phyloP scores from a whole-genome alignment of 2,797 vertebrate species.

The Chelon auratus region DNA sequence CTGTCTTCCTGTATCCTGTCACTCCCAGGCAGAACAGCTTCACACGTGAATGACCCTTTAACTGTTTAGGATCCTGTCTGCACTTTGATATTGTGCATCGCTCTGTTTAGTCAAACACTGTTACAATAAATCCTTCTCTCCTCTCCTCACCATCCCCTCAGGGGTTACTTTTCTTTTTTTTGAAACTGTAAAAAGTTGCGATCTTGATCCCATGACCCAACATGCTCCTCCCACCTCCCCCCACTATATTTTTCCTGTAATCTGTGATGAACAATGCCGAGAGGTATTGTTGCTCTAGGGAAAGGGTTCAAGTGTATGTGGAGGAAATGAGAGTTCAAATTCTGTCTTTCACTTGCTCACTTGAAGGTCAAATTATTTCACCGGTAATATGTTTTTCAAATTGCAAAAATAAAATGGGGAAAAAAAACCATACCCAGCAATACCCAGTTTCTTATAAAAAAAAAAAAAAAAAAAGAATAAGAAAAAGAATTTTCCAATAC shows the following conservation, averaged over 20 bases:
- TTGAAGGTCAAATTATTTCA: constrained; percentile 15
- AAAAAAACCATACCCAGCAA: not conserved
- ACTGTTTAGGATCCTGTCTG: constrained; percentile 35
- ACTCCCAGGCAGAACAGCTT: constrained; percentile 47
- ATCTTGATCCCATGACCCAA: constrained; percentile 29
- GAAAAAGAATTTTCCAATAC: constrained; percentile 5
- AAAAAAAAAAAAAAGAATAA: not conserved
- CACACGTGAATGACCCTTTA: constrained; percentile 47
- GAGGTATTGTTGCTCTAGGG: constrained; percentile 51
- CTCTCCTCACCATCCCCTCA: not conserved
- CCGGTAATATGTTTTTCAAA: not conserved
- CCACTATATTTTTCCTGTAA: constrained; percentile 44
- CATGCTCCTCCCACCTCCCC: constrained; percentile 13
- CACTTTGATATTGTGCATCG: constrained; percentile 18
- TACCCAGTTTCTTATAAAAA: not conserved
- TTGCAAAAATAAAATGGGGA: not conserved
- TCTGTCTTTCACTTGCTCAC: constrained; percentile 24
- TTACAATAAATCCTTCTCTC: constrained; percentile 22
- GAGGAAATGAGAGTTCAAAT: constrained; percentile 56
- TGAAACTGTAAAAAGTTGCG: constrained; percentile 11
- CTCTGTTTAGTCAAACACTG: constrained; percentile 41
- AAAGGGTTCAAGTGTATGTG: constrained; percentile 34
- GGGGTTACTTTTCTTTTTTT: constrained; percentile 3
- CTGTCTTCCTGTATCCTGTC: constrained; percentile 78
- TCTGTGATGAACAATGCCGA: constrained; percentile 67